These are phyloP conservation scores for Ormyrus rosae DNA, from an alignment of 2,888 invertebrate genomes.

Conservation along the genomic window DNA sequence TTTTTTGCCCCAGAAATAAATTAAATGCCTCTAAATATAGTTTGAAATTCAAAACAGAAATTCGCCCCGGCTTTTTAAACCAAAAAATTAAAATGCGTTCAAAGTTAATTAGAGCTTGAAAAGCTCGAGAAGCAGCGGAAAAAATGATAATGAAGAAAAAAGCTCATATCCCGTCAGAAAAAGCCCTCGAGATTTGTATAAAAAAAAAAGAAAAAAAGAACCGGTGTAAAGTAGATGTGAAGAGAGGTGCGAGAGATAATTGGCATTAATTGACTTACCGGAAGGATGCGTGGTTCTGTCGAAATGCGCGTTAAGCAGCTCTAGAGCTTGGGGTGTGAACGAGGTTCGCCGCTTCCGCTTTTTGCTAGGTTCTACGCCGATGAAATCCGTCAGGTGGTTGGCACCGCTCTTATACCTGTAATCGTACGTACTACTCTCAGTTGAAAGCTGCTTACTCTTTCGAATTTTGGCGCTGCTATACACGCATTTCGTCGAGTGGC, in stretches of 20 bases:
- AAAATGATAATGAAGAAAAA: not conserved
- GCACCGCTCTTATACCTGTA: slow-evolving; percentile 93
- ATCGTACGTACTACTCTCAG: slow-evolving; percentile 74
- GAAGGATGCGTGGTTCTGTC: slow-evolving; percentile 98
- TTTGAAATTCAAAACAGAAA: too few species aligned
- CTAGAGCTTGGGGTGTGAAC: slow-evolving; percentile 97
- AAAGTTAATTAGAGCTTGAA: not conserved
- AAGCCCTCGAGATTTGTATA: slow-evolving; percentile 10
- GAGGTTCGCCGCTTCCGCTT: slow-evolving; percentile 97
- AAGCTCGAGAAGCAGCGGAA: not conserved
- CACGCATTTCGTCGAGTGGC: not conserved
- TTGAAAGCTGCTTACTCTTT: slow-evolving; percentile 68
- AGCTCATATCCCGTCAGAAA: not conserved
- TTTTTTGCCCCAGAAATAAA: too few species aligned
- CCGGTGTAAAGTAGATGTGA: not conserved
- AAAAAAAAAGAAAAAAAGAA: not conserved
- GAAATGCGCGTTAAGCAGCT: slow-evolving; percentile 95
- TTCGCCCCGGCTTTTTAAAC: too few species aligned
- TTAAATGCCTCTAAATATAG: too few species aligned
- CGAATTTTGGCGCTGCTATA: slow-evolving; percentile 7
- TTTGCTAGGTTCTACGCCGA: slow-evolving; percentile 97
- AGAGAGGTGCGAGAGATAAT: slow-evolving; percentile 43
- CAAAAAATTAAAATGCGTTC: not conserved
- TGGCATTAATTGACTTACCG: slow-evolving; percentile 79
- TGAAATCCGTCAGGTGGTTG: slow-evolving; percentile 96